These are phyloP conservation scores for Montipora capitata DNA, from an alignment of 92 coral and sea anemone genomes.

Conservation along the genomic window DNA sequence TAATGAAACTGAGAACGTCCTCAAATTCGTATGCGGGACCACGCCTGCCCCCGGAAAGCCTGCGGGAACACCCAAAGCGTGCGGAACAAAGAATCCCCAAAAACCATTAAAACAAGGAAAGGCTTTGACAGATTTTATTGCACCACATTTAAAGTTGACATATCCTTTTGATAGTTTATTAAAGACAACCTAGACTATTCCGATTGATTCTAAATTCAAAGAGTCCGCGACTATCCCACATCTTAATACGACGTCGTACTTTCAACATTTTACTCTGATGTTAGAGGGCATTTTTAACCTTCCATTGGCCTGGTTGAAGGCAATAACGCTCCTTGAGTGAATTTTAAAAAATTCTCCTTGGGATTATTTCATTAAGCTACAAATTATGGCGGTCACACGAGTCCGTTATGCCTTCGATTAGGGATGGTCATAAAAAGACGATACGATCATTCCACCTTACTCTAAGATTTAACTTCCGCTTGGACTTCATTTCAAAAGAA, in stretches of 20 bases:
- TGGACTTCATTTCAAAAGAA: too few species aligned
- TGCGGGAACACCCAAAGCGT: too few species aligned
- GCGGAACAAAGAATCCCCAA: too few species aligned
- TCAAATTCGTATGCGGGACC: too few species aligned
- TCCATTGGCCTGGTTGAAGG: neutral
- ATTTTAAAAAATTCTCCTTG: neutral
- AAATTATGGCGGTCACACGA: too few species aligned
- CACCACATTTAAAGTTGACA: neutral
- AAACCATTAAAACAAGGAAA: neutral
- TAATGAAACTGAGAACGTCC: too few species aligned
- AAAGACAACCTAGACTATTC: conserved; percentile 22
- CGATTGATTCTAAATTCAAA: neutral
- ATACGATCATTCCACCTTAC: too few species aligned
- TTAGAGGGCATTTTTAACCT: neutral
- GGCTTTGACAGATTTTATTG: conserved; percentile 18
- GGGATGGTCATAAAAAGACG: neutral
- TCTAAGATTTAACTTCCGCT: too few species aligned
- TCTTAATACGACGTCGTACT: neutral
- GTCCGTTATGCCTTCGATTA: too few species aligned
- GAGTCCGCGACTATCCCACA: conserved; percentile 11
- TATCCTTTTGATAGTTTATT: conserved; percentile 10
- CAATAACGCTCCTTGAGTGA: neutral
- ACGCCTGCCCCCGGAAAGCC: too few species aligned
- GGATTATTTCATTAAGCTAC: neutral
- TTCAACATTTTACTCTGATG: neutral